Percentiles rank a stretch among this genome's conserved stretches.
Conservation (phyloP, 2,797 vertebrate genomes). For the Margarornis squamiger region DNA sequence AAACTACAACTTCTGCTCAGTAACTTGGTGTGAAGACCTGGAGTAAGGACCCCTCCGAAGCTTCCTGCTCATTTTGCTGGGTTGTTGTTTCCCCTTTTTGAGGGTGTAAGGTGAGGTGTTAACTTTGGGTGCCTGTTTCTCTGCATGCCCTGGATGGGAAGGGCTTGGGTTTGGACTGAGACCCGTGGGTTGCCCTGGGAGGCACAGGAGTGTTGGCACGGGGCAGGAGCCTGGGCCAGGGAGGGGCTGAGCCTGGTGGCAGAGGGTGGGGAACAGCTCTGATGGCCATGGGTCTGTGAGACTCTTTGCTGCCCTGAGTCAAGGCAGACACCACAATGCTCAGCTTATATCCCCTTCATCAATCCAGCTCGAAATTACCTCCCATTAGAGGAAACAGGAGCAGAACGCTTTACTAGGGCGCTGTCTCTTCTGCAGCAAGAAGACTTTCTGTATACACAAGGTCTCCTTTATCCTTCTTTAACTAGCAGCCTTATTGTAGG, state of each 20-base stretch:
- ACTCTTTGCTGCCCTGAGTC: background rate
- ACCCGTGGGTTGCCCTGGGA: rapidly evolving
- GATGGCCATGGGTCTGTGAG: background rate
- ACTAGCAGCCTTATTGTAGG: background rate
- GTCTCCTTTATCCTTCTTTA: constrained; percentile 17
- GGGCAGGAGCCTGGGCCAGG: background rate
- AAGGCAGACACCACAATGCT: background rate
- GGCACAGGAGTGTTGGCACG: background rate
- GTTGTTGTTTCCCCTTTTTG: background rate
- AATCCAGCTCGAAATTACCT: background rate
- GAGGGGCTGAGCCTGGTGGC: background rate
- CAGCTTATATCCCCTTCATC: background rate
- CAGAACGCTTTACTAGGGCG: background rate
- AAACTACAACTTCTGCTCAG: background rate
- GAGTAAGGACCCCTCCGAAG: background rate
- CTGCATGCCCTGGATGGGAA: background rate
- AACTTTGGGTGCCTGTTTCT: background rate
- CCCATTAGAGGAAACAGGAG: background rate
- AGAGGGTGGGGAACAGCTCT: background rate
- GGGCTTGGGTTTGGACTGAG: background rate
- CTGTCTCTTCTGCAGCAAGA: background rate
- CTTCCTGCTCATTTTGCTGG: background rate
- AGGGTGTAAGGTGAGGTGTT: background rate
- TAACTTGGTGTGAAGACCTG: background rate
- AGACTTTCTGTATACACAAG: background rate